Conservation (phyloP, 2,113 vertebrate genomes). For the Centropus unirufus region DNA sequence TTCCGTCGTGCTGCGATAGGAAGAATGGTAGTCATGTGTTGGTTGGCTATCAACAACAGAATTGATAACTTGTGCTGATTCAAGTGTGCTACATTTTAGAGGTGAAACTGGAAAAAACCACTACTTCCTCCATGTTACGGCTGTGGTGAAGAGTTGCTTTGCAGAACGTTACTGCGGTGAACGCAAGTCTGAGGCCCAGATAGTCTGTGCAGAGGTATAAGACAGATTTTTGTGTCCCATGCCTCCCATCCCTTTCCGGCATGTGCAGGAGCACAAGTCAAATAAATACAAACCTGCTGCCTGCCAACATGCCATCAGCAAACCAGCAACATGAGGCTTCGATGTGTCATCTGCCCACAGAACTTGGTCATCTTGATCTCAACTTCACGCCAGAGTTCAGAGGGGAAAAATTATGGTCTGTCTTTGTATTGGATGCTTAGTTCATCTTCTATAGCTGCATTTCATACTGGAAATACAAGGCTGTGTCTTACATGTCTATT, state of each 20-base stretch:
- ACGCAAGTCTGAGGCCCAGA: not conserved
- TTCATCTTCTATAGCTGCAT: not conserved
- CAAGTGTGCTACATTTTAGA: not conserved
- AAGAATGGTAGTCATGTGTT: not conserved
- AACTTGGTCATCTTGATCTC: not conserved
- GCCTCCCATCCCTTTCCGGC: not conserved
- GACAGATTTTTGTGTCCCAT: not conserved
- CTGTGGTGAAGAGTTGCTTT: not conserved
- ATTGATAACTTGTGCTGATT: not conserved
- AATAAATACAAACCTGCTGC: not conserved
- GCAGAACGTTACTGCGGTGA: not conserved
- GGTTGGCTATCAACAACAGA: not conserved
- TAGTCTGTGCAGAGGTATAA: not conserved
- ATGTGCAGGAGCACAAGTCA: not conserved
- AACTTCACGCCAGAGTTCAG: not conserved
- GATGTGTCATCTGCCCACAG: not conserved
- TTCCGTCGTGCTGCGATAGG: not conserved
- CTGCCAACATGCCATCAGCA: not conserved
- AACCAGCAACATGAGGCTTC: not conserved
- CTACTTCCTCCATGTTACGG: not conserved
- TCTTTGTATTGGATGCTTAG: not conserved
- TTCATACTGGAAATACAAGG: not conserved
- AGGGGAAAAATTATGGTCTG: not conserved
- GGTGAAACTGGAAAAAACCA: not conserved
- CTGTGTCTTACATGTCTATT: not conserved